Conservation (phyloP, 2,797 vertebrate species). For the Pseudopleuronectes americanus region DNA sequence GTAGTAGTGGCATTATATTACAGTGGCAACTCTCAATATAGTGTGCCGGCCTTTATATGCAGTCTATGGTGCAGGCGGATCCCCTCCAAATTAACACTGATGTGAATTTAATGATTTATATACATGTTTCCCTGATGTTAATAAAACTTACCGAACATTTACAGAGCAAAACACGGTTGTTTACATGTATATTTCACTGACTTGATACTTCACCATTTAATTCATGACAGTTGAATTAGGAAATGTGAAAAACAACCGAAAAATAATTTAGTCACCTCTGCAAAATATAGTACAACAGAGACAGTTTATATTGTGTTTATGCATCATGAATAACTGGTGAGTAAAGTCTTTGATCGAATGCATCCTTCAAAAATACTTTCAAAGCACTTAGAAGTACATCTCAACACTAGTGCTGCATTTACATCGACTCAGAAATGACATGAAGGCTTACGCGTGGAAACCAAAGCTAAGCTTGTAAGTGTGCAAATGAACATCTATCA, state of each 20-base stretch:
- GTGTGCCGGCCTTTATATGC: too few relatives aligned
- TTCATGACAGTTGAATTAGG: background rate
- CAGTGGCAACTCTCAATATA: too few relatives aligned
- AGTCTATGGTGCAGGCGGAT: too few relatives aligned
- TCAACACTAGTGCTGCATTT: background rate
- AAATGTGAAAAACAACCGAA: background rate
- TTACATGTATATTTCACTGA: background rate
- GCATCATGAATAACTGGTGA: background rate
- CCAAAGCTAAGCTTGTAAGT: background rate
- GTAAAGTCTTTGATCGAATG: background rate
- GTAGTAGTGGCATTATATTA: too few relatives aligned
- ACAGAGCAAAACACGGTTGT: background rate
- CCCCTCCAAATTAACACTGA: too few relatives aligned
- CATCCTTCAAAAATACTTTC: slow-evolving; percentile 1
- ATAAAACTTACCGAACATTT: too few relatives aligned
- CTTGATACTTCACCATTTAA: background rate
- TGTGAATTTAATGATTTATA: too few relatives aligned
- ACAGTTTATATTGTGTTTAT: slow-evolving; percentile 10
- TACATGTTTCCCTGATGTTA: too few relatives aligned
- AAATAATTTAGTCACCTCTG: slow-evolving; percentile 11
- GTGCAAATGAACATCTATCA: background rate
- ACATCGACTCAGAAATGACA: background rate
- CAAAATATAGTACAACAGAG: slow-evolving; percentile 17
- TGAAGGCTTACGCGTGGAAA: background rate
- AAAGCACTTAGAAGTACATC: background rate